Conservation (phyloP, 2,113 vertebrate genomes). For the Eudyptes chrysolophus region DNA sequence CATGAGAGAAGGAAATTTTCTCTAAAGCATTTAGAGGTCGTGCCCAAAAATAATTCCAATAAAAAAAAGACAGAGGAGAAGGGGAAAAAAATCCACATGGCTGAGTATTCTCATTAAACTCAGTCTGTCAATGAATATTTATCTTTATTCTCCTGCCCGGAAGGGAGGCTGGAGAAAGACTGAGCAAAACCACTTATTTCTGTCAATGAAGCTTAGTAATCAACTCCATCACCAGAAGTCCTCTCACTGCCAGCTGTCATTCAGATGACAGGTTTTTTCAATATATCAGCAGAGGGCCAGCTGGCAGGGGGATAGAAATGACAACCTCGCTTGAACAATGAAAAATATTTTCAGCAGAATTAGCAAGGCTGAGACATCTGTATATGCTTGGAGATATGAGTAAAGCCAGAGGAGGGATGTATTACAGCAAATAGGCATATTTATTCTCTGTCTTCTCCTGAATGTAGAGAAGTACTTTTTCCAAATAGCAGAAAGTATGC, state of each 20-base stretch:
- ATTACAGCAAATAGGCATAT: background rate
- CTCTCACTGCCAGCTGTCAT: conserved; percentile 24
- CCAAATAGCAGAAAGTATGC: background rate
- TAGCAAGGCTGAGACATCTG: background rate
- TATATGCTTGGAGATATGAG: background rate
- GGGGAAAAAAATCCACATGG: background rate
- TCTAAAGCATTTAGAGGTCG: background rate
- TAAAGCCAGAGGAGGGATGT: background rate
- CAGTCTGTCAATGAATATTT: background rate
- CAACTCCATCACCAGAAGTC: conserved; percentile 31
- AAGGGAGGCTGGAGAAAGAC: conserved; percentile 7
- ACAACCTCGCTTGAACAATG: conserved; percentile 12
- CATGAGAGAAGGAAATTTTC: background rate
- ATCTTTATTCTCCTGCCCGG: background rate
- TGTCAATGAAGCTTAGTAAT: conserved; percentile 50
- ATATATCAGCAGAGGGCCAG: conserved; percentile 22
- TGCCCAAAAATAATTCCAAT: background rate
- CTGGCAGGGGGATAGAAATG: conserved; percentile 29
- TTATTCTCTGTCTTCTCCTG: background rate
- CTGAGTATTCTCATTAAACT: conserved; percentile 23
- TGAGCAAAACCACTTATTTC: background rate
- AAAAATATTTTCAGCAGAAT: conserved; percentile 42
- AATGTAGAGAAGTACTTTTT: background rate
- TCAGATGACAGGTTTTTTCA: conserved; percentile 45
- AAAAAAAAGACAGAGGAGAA: background rate